Percentiles rank a stretch among this genome's conserved stretches.
Evolutionary conservation across 1,140 invertebrate genomes (phyloP).

Genomic region (Cylas formicarius): DNA sequence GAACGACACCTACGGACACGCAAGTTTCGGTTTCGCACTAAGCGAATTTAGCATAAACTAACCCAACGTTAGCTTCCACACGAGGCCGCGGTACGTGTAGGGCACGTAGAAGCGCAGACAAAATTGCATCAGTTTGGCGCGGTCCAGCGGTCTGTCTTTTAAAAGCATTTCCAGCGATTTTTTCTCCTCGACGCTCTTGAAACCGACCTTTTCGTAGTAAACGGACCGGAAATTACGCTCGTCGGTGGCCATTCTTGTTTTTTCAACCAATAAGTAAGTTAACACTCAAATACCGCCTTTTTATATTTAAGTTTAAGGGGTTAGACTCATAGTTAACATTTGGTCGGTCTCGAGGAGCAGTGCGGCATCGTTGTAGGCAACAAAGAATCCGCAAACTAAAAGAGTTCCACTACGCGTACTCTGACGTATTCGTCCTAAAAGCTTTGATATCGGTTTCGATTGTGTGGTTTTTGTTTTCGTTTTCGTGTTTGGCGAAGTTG

Average conservation of each 20-base stretch:
- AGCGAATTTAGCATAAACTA: slow-evolving; percentile 23
- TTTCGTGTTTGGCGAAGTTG: no score
- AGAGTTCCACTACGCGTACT: no score
- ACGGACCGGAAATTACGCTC: slow-evolving; percentile 83
- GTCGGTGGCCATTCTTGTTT: slow-evolving; percentile 52
- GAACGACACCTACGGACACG: slow-evolving; percentile 54
- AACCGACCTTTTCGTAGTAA: slow-evolving; percentile 84
- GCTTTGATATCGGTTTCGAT: no score
- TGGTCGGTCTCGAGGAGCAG: no score
- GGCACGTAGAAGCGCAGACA: slow-evolving; percentile 77
- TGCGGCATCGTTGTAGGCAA: no score
- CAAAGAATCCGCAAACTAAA: no score
- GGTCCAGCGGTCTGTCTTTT: slow-evolving; percentile 78
- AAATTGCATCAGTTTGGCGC: slow-evolving; percentile 75
- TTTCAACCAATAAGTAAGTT: no score
- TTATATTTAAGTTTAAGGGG: no score
- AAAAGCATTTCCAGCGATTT: slow-evolving; percentile 86
- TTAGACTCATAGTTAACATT: no score
- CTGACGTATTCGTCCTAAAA: no score
- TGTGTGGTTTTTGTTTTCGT: no score
- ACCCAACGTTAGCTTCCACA: slow-evolving; percentile 83
- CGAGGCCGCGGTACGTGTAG: slow-evolving; percentile 64
- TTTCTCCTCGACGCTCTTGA: slow-evolving; percentile 84
- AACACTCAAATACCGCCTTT: no score
- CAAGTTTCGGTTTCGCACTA: slow-evolving; percentile 6